These are phyloP conservation scores for Menidia menidia DNA, from an alignment of 2,797 vertebrate genomes.

Conservation along the genomic window DNA sequence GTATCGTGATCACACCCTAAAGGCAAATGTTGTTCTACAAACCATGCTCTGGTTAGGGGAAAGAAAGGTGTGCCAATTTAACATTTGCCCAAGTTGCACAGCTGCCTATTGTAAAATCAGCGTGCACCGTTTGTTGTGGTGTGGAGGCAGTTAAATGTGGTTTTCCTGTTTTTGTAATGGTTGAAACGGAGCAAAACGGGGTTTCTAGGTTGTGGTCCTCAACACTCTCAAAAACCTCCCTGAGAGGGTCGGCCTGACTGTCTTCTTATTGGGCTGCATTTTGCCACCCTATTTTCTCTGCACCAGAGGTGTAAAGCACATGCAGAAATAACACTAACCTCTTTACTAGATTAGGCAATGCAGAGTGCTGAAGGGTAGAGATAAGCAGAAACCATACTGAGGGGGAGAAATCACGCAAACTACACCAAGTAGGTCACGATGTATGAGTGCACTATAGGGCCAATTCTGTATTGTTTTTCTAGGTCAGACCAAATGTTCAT, in stretches of 20 bases:
- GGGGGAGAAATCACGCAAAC: constrained; percentile 74
- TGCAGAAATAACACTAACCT: constrained; percentile 72
- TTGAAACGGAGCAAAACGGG: constrained; percentile 72
- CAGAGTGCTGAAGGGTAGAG: constrained; percentile 61
- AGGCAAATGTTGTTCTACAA: constrained; percentile 48
- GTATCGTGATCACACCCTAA: constrained; percentile 28
- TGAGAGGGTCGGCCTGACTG: constrained; percentile 64
- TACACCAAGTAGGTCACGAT: constrained; percentile 84
- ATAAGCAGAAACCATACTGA: constrained; percentile 69
- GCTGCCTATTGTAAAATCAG: constrained; percentile 74
- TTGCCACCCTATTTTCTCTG: constrained; percentile 60
- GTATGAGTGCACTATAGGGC: constrained; percentile 63
- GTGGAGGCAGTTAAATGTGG: constrained; percentile 78
- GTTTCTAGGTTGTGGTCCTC: constrained; percentile 86
- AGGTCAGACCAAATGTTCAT: constrained; percentile 73
- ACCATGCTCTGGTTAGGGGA: constrained; percentile 43
- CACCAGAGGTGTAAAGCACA: constrained; percentile 71
- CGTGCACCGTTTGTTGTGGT: constrained; percentile 77
- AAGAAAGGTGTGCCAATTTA: constrained; percentile 68
- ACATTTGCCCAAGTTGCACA: constrained; percentile 71
- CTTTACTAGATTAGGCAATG: constrained; percentile 66
- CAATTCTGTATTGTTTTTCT: constrained; percentile 77
- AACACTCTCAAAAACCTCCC: constrained; percentile 51
- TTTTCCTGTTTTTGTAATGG: constrained; percentile 86
- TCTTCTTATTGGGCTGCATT: constrained; percentile 40